These are phyloP conservation scores for Pavo muticus DNA, from an alignment of 2,113 vertebrate genomes.

Conservation along the genomic window DNA sequence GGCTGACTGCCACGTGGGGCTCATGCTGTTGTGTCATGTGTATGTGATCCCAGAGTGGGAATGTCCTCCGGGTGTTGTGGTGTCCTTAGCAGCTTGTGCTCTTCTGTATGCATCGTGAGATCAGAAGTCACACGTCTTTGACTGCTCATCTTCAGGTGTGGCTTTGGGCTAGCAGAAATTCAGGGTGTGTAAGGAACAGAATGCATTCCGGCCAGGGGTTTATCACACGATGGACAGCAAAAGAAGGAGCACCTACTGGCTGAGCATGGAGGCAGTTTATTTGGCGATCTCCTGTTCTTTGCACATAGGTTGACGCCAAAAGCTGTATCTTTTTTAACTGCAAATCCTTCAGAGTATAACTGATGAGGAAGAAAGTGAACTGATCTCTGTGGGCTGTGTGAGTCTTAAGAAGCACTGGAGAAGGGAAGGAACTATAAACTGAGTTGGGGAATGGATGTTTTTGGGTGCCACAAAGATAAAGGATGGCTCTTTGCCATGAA, in stretches of 20 bases:
- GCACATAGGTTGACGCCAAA: background rate
- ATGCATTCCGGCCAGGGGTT: background rate
- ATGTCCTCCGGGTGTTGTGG: background rate
- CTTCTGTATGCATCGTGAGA: background rate
- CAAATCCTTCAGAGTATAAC: background rate
- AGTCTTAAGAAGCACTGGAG: background rate
- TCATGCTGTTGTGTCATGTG: rapidly evolving
- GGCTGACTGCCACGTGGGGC: background rate
- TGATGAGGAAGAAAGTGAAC: background rate
- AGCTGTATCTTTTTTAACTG: background rate
- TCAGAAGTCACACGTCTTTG: background rate
- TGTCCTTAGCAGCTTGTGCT: background rate
- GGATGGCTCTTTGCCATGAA: background rate
- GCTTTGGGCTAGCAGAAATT: background rate
- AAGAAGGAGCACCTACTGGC: background rate
- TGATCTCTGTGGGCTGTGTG: background rate
- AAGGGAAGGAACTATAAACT: background rate
- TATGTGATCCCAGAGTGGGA: background rate
- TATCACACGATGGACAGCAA: background rate
- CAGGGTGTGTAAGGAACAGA: rapidly evolving
- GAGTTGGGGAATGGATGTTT: background rate
- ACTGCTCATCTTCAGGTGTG: background rate
- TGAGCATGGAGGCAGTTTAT: background rate
- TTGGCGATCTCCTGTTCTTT: background rate
- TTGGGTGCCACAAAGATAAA: background rate